A percentile compares a stretch with the other conserved stretches of the same genome.
These are phyloP conservation scores for Amphipyra berbera DNA, from an alignment of 2,888 invertebrate species.

Conservation along the genomic window DNA sequence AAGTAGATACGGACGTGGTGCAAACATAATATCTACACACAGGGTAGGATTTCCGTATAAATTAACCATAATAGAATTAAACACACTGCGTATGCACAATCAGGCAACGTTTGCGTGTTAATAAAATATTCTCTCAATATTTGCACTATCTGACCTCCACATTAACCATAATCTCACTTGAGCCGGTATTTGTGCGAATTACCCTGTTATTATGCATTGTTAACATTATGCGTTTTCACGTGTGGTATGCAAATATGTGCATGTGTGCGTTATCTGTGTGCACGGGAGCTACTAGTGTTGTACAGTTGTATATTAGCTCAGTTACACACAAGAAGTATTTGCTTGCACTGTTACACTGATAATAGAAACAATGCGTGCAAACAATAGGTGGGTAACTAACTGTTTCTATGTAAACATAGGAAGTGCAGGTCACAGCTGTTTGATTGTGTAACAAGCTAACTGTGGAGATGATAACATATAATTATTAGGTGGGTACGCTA, in stretches of 20 bases:
- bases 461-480: too few relatives aligned
- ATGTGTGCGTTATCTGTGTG: slow-evolving; percentile 32
- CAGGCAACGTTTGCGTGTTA: slow-evolving; percentile 12
- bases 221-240: slow-evolving; percentile 19
- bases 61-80: not conserved
- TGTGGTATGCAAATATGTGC: not conserved
- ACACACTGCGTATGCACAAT: not conserved
- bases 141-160: slow-evolving; percentile 14
- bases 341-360: slow-evolving; percentile 27
- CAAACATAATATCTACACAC: too few relatives aligned
- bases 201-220: slow-evolving; percentile 12
- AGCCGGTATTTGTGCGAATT: slow-evolving; percentile 9
- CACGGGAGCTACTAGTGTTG: slow-evolving; percentile 7
- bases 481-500: not conserved
- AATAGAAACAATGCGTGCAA: slow-evolving; percentile 28
- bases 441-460: not conserved
- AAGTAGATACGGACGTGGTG: too few relatives aligned
- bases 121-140: slow-evolving; percentile 18
- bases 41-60: not conserved
- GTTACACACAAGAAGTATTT: slow-evolving; percentile 42
- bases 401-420: slow-evolving; percentile 11
- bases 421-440: not conserved
- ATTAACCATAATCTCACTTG: slow-evolving; percentile 21
- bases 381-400: slow-evolving; percentile 20
- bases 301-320: slow-evolving; percentile 33